phyloP scores from a whole-genome alignment of 1,140 invertebrate species.

The Neotoxoptera formosana region DNA sequence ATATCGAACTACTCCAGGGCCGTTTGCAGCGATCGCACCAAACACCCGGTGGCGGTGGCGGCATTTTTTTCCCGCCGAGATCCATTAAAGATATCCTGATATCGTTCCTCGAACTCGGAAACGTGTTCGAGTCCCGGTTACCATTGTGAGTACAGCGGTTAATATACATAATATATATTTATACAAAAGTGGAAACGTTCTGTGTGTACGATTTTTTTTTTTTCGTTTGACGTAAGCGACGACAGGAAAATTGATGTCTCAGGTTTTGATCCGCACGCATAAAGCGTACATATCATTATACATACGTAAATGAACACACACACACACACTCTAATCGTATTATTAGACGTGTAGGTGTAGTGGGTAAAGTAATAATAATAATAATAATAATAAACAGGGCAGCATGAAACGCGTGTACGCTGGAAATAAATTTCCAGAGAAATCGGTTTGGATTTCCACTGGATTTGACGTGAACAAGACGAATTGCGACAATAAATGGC shows the following conservation, averaged over 20 bases:
- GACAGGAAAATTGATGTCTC: not conserved
- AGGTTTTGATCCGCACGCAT: not conserved
- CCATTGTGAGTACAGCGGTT: not conserved
- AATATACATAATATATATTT: no score
- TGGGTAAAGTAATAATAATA: not conserved
- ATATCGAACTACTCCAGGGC: not conserved
- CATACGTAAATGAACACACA: not conserved
- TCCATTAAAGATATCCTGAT: no score
- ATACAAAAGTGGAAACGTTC: not conserved
- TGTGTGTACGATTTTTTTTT: not conserved
- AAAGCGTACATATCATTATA: not conserved
- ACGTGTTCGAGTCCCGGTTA: not conserved
- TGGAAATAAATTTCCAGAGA: not conserved
- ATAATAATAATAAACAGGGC: not conserved
- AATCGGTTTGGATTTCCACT: constrained; percentile 48
- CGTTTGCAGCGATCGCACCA: not conserved
- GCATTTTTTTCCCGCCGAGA: not conserved
- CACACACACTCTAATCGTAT: constrained; percentile 16
- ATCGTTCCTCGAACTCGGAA: not conserved
- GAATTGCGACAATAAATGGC: constrained; percentile 52
- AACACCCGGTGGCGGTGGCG: not conserved
- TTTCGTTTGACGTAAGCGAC: not conserved
- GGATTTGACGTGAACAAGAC: constrained; percentile 55
- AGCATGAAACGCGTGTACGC: not conserved
- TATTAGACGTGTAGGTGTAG: not conserved